These are phyloP conservation scores for Dinoponera quadriceps DNA, from an alignment of 1,140 invertebrate genomes.

Conservation along the genomic window DNA sequence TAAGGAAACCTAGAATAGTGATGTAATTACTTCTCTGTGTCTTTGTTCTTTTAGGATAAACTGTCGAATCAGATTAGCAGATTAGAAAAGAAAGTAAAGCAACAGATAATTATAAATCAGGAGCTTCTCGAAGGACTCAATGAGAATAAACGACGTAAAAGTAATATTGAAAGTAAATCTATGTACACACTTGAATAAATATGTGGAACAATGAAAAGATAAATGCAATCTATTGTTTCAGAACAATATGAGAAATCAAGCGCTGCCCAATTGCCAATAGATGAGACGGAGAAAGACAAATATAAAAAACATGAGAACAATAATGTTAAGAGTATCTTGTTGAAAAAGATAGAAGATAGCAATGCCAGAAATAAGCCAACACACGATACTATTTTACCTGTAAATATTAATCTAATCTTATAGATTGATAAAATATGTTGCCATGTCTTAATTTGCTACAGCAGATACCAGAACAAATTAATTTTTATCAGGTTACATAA, in stretches of 20 bases:
- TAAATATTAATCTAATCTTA: slow-evolving; percentile 17
- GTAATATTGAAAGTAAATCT: slow-evolving; percentile 65
- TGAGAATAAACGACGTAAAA: slow-evolving; percentile 72
- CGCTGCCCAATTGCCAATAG: slow-evolving; percentile 15
- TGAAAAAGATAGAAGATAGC: slow-evolving; percentile 34
- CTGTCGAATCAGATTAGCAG: slow-evolving; percentile 78
- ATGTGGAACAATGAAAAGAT: slow-evolving; percentile 58
- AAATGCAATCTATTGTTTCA: slow-evolving; percentile 4
- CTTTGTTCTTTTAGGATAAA: slow-evolving; percentile 68
- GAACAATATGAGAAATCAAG: slow-evolving; percentile 47
- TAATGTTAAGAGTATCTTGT: slow-evolving; percentile 20
- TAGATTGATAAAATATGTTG: slow-evolving; percentile 15
- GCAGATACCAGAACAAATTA: background rate
- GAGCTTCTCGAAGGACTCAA: slow-evolving; percentile 75
- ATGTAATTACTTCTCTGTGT: slow-evolving; percentile 24
- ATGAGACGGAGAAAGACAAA: slow-evolving; percentile 4
- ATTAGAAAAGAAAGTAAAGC: slow-evolving; percentile 78
- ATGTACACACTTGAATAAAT: slow-evolving; percentile 34
- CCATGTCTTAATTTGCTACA: background rate
- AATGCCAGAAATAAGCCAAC: slow-evolving; percentile 11
- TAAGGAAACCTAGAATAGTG: background rate
- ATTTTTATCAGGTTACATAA: background rate
- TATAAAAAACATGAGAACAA: slow-evolving; percentile 21
- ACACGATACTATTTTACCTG: slow-evolving; percentile 16
- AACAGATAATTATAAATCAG: slow-evolving; percentile 79